Evolutionary conservation across 2,113 vertebrate genomes (phyloP).

Genomic region (Crotalus helleri): DNA sequence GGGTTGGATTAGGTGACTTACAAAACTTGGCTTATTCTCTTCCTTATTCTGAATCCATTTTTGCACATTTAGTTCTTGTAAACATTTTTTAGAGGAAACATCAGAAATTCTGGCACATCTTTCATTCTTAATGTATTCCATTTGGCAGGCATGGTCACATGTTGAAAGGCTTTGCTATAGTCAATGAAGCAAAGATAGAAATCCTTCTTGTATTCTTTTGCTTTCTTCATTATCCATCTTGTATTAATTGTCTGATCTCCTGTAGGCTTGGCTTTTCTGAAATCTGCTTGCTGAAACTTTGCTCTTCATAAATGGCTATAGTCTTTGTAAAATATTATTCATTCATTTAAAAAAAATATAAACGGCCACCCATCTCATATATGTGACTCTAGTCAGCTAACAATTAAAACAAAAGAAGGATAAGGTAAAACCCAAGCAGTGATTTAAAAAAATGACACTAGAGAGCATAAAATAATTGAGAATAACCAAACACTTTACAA

Average conservation of each 20-base stretch:
- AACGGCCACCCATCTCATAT: neutral
- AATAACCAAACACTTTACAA: neutral
- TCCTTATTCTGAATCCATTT: neutral
- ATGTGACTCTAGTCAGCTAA: neutral
- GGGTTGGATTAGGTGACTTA: neutral
- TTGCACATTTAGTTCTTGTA: neutral
- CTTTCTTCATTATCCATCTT: neutral
- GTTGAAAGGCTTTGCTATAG: neutral
- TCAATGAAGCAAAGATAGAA: neutral
- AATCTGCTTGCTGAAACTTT: neutral
- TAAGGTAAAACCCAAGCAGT: neutral
- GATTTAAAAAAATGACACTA: neutral
- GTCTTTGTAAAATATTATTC: neutral
- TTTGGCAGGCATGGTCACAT: neutral
- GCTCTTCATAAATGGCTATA: neutral
- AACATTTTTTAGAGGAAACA: neutral
- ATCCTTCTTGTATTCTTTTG: neutral
- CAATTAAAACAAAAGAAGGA: neutral
- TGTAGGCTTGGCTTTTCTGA: neutral
- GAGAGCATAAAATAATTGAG: neutral
- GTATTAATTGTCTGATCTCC: neutral
- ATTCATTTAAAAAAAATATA: neutral
- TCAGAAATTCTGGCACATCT: neutral
- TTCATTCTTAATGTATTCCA: neutral
- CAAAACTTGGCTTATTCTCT: neutral